phyloP scores from a whole-genome alignment of 2,113 vertebrate genomes.

The Nipponia nippon region DNA sequence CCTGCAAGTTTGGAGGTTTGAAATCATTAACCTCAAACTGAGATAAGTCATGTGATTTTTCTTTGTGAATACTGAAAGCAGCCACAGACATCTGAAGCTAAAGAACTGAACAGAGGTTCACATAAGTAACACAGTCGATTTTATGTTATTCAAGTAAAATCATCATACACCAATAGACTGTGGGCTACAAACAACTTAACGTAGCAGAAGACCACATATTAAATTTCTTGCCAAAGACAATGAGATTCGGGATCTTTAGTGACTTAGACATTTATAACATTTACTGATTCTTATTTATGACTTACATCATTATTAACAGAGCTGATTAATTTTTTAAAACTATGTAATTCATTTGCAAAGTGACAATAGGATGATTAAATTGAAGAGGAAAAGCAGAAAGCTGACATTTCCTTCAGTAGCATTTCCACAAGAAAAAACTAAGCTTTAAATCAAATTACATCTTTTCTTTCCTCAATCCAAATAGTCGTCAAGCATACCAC shows the following conservation, averaged over 20 bases:
- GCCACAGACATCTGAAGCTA: background rate
- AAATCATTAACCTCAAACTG: conserved; percentile 8
- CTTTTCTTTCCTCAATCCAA: background rate
- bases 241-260: background rate
- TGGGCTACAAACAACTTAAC: background rate
- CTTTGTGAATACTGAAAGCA: background rate
- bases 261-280: background rate
- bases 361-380: background rate
- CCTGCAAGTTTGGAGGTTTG: background rate
- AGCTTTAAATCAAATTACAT: background rate
- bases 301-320: background rate
- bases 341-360: background rate
- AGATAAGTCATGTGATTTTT: background rate
- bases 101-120: background rate
- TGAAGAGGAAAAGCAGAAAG: background rate
- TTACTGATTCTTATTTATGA: background rate
- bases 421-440: background rate
- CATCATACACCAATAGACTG: background rate
- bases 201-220: background rate
- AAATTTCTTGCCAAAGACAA: background rate
- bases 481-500: background rate
- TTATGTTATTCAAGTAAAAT: background rate
- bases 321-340: background rate
- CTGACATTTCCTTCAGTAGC: background rate
- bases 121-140: background rate